Evolutionary conservation across 1,140 invertebrate genomes (phyloP), one percentile per base, ranked within the genome.

Genomic region (Drosophila subpulchrella): DNA sequence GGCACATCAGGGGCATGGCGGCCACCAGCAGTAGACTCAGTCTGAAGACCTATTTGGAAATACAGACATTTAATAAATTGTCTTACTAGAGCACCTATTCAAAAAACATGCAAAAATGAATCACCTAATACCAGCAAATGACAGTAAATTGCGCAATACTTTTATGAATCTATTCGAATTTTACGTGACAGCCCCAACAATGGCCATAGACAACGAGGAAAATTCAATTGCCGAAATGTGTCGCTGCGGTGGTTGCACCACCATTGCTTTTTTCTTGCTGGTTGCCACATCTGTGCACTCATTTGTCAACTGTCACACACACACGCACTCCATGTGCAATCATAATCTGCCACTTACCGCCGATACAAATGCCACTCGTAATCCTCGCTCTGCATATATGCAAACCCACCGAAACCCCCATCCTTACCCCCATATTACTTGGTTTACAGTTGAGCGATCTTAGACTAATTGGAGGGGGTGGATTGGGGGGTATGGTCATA

Each of bases 1-100:
- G 66, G 53, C 80, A 72, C 12, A 91, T 54, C 74, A 92, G 53
- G 6, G 90, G 86, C 39, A 91, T 51, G 34, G 72, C 27, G 27
- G 44, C 66, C 30, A 91, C 47, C 58, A 90, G 57, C 20, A 90
- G 38, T n/a, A 91, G 39, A 47, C 81, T 79, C 20, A 78, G 42
- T 15, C 60, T 51, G 24, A 74, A 42, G 13, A 80, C 27, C 83
- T 86, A 55, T 32, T 65, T 30, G 7, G 11, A 4, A 50, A 15
- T 7, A 27, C 27, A 15, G 6, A 12, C 4, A 47, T 41, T 12
- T 5, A 12, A 2, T 12, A 46, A 6, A 10, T 46, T n/a, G 4
- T 0, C 56, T 17, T 46, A 54, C 12, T 6, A 8, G 7, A n/a
- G 7, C 10, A 36, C 17, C 13, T 32, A 17, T 41, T 41, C 6